Base-by-base conservation (phyloP, 2,888 invertebrate species). In the Nephrocerus scutellatus region DNA sequence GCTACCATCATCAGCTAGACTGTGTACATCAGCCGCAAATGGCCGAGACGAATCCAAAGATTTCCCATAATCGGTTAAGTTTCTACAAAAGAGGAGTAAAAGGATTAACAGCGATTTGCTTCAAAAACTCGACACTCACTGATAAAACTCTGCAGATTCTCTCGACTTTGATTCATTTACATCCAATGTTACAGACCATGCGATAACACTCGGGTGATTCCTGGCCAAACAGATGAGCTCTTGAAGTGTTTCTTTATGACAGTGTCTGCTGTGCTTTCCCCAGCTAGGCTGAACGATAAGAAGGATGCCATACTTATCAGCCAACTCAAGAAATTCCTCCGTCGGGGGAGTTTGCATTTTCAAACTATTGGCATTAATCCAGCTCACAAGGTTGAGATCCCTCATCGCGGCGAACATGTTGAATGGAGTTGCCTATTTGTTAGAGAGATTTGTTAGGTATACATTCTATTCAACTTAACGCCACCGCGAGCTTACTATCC, bases 151-250 rank as follows among this genome's bases (percentile, higher is more conserved):
- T 5, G n/a, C 9, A 15, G 24, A 34, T 20, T 32, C 13, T n/a
- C 13, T 39, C 5, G 13, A 23, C 23, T 20, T 25, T 8, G 13
- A 34, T 4, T 20, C 9, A n/a, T n/a, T n/a, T 2, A 3, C 41
- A n/a, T n/a, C 28, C 10, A 37, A 14, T 5, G 31, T 14, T 20
- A 41, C 12, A 12, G 41, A 44, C 44, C 44, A 44, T 28, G 29
- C 25, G 24, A 44, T 24, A 20, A 44, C 44, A 24, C 41, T 41
- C 38, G 44, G 44, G 29, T 41, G 44, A 24, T 32, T 33, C 30
- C 38, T 21, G 9, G 31, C 35, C 19, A 31, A 38, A 15, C 24
- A 12, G 9, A 44, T 32, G 5, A 32, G 31, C 9, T 36, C 29
- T 29, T 31, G 20, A 6, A 44, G 16, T 2, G 21, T 22, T 22